These are phyloP conservation scores for Melanotaenia maccullochi DNA, from an alignment of 2,797 vertebrate species.

Conservation along the genomic window DNA sequence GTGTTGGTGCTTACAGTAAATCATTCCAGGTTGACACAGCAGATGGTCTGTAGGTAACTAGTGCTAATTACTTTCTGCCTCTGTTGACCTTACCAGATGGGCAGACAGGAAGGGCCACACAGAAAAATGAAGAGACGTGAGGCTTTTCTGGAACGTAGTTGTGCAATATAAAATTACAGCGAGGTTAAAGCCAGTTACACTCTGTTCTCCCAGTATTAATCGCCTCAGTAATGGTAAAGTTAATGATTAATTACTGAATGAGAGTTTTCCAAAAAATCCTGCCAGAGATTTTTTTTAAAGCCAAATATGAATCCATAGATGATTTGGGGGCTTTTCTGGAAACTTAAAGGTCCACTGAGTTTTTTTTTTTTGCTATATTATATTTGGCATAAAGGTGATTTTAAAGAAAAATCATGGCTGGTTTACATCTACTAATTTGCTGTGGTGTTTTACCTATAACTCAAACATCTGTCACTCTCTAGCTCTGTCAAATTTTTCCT, in stretches of 20 bases:
- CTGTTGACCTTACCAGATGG: constrained; percentile 75
- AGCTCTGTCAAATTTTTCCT: constrained; percentile 36
- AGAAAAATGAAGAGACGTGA: constrained; percentile 30
- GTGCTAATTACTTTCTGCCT: constrained; percentile 67
- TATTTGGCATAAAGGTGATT: not conserved
- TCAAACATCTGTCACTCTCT: constrained; percentile 15
- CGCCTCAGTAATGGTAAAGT: not conserved
- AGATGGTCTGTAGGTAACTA: constrained; percentile 74
- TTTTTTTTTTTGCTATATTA: constrained; percentile 1
- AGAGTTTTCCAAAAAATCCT: constrained; percentile 3
- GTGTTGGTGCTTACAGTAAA: constrained; percentile 41
- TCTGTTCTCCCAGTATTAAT: constrained; percentile 6
- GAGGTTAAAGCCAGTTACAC: constrained; percentile 56
- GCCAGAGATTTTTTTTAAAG: not conserved
- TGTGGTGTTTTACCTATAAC: not conserved
- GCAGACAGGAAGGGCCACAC: constrained; percentile 48
- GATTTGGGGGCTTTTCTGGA: not conserved
- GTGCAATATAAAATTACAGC: constrained; percentile 41
- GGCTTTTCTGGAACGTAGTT: constrained; percentile 40
- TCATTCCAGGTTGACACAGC: constrained; percentile 66
- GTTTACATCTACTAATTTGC: not conserved
- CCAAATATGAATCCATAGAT: not conserved
- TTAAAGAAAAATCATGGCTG: not conserved
- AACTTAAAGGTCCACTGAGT: not conserved
- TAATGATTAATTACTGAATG: not conserved